Evolutionary conservation across 2,888 invertebrate species (phyloP).

Genomic region (Epirrita christyi): DNA sequence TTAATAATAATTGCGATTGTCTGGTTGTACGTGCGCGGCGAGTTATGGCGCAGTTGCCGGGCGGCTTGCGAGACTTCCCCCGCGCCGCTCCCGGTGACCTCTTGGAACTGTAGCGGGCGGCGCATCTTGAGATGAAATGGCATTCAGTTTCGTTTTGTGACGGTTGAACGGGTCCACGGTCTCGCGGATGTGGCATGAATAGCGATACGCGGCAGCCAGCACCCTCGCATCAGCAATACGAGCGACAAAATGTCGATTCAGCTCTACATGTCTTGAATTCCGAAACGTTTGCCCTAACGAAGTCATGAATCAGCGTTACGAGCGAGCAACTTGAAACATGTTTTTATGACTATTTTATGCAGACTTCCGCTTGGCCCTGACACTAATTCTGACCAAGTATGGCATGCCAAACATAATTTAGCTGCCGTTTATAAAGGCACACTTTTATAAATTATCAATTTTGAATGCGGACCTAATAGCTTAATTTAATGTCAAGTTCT

Average conservation of each 20-base stretch:
- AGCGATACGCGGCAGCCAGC: conserved; percentile 41
- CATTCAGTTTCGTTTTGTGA: conserved; percentile 72
- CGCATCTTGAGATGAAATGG: conserved; percentile 74
- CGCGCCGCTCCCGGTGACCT: conserved; percentile 49
- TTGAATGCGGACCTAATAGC: conserved; percentile 16
- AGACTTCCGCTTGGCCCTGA: conserved; percentile 40
- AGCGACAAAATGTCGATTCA: conserved; percentile 28
- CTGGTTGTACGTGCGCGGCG: conserved; percentile 77
- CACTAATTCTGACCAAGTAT: conserved; percentile 37
- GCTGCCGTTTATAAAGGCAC: conserved; percentile 20
- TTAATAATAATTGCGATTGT: conserved; percentile 82
- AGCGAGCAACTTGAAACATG: conserved; percentile 31
- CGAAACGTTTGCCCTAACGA: conserved; percentile 25
- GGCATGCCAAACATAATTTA: conserved; percentile 26
- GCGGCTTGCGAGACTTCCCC: conserved; percentile 47
- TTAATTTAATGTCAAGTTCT: conserved; percentile 20
- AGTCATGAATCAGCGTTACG: conserved; percentile 33
- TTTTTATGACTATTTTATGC: conserved; percentile 41
- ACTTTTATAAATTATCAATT: conserved; percentile 20
- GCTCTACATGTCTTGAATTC: conserved; percentile 26
- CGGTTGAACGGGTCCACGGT: conserved; percentile 68
- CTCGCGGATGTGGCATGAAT: conserved; percentile 60
- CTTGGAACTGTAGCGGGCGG: conserved; percentile 54
- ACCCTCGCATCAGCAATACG: conserved; percentile 19
- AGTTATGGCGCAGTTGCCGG: conserved; percentile 78